phyloP scores from a whole-genome alignment of 2,888 invertebrate species.

The Nycteola revayana region DNA sequence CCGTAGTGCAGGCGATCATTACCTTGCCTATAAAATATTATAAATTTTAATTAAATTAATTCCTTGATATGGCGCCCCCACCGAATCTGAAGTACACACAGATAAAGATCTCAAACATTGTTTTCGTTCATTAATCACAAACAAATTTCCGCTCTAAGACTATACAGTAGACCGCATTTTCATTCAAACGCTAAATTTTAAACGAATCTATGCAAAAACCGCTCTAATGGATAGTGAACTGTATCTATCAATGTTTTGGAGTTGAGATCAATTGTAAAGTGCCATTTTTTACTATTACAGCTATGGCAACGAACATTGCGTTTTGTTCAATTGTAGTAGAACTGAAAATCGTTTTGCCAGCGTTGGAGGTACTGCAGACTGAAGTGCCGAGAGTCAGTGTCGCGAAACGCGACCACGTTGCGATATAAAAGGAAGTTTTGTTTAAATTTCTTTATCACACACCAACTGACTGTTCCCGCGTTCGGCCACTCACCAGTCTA shows the following conservation, averaged over 20 bases:
- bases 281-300: conserved; percentile 14
- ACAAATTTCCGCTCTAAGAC: conserved; percentile 41
- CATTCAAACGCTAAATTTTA: conserved; percentile 41
- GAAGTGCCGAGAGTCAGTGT: conserved; percentile 66
- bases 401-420: conserved; percentile 80
- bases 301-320: conserved; percentile 22
- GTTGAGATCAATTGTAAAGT: conserved; percentile 34
- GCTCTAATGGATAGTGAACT: conserved; percentile 29
- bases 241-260: conserved; percentile 27
- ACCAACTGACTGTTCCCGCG: conserved; percentile 60
- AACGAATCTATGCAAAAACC: conserved; percentile 17
- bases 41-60: conserved; percentile 7
- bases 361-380: conserved; percentile 37
- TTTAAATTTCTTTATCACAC: conserved; percentile 78
- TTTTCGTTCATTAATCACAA: conserved; percentile 17
- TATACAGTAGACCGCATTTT: conserved; percentile 42
- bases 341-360: conserved; percentile 32
- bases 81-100: not conserved
- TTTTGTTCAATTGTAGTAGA: conserved; percentile 34
- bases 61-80: not conserved
- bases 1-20: not conserved
- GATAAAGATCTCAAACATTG: conserved; percentile 9
- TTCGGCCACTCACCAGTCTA: conserved; percentile 53
- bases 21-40: conserved; percentile 5
- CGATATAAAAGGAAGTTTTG: conserved; percentile 79